Percentiles rank a stretch among this genome's conserved stretches.
These are phyloP conservation scores for Podarcis cretensis DNA, from an alignment of 2,113 vertebrate genomes.

Conservation along the genomic window DNA sequence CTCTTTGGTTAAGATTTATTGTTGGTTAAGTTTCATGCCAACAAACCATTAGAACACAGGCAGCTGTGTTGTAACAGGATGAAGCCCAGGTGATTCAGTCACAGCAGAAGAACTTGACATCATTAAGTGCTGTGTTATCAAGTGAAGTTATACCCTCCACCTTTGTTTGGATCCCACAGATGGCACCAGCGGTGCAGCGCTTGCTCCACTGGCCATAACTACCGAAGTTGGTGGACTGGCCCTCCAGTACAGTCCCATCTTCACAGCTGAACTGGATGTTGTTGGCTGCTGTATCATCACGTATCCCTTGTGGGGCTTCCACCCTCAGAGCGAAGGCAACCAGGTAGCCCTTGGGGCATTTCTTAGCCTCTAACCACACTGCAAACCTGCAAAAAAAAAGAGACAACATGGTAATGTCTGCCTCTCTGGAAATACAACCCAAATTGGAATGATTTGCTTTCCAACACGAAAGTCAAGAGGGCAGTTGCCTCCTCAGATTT, in stretches of 20 bases:
- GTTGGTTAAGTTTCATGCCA: too few species aligned
- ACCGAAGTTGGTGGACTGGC: conserved; percentile 49
- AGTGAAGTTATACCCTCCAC: conserved; percentile 20
- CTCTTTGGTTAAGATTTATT: too few species aligned
- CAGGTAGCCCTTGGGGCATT: conserved; percentile 56
- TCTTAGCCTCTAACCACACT: conserved; percentile 30
- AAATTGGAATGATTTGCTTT: too few species aligned
- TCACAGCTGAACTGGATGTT: conserved; percentile 67
- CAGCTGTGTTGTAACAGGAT: too few species aligned
- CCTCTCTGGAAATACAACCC: too few species aligned
- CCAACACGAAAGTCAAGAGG: too few species aligned
- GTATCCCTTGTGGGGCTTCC: conserved; percentile 27
- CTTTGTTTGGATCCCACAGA: conserved; percentile 64
- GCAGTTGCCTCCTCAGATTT: too few species aligned
- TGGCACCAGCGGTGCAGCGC: conserved; percentile 37
- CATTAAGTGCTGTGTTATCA: conserved; percentile 56
- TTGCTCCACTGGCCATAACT: conserved; percentile 60
- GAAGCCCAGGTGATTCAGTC: not conserved
- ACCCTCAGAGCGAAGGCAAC: conserved; percentile 67
- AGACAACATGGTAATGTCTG: too few species aligned
- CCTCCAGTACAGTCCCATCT: conserved; percentile 48
- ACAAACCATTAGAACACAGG: too few species aligned
- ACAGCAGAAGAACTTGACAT: conserved; percentile 67
- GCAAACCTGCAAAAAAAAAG: conserved; percentile 38
- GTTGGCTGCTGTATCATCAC: conserved; percentile 65